Conservation (phyloP, 2,888 invertebrate species). For the Neoascia interrupta region DNA sequence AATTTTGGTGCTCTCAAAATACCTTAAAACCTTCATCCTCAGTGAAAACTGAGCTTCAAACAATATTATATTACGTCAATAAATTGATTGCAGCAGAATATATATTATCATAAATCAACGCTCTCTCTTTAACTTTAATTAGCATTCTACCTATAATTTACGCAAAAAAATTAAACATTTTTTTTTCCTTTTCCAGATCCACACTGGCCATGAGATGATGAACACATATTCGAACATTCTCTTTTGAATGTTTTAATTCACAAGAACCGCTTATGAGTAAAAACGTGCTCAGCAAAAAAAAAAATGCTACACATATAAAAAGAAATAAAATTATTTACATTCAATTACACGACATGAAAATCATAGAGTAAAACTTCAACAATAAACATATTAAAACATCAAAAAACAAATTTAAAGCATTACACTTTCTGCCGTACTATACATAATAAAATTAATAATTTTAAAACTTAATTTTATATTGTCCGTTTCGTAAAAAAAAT, state of each 20-base stretch:
- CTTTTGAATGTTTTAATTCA: slow-evolving; percentile 16
- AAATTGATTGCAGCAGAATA: no score
- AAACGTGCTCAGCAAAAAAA: not conserved
- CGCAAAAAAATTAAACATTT: no score
- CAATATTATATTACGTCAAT: no score
- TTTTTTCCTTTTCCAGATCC: slow-evolving; percentile 43
- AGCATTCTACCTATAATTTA: no score
- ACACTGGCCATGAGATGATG: slow-evolving; percentile 34
- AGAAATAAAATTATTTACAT: not conserved
- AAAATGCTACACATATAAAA: not conserved
- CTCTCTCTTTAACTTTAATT: no score
- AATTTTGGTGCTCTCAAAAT: no score
- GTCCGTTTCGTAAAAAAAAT: slow-evolving; percentile 11
- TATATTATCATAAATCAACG: no score
- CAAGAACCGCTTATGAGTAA: not conserved
- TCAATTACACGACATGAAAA: not conserved
- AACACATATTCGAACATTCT: slow-evolving; percentile 11
- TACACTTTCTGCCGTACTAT: slow-evolving; percentile 10
- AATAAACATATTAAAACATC: not conserved
- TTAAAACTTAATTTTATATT: slow-evolving; percentile 20
- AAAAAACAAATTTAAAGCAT: not conserved
- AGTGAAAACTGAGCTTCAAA: no score
- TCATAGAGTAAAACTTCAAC: not conserved
- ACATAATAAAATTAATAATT: not conserved
- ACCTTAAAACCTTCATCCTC: no score